Evolutionary conservation across 2,797 vertebrate genomes (phyloP), one percentile per base, ranked within the genome.

Genomic region (Hydrolagus colliei): DNA sequence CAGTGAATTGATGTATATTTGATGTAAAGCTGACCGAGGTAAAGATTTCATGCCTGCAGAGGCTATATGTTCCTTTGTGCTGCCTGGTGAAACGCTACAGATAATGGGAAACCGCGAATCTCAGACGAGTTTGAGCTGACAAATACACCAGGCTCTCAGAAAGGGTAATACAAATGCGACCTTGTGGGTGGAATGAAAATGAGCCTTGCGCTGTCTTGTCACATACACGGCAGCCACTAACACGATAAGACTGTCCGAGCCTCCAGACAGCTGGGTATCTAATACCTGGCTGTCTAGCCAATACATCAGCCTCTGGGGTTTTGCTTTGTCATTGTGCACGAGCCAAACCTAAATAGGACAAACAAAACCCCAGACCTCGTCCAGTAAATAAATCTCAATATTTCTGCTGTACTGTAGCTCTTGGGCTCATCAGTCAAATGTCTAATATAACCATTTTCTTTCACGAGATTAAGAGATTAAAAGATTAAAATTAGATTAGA

Each of bases 171-270:
- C 91, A 92, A 90, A 89, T 75, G 16, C 89, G 88, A 87, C 87
- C 86, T 88, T 91, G 89, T 87, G 73, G 89, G 88, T 87, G 87
- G 93, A 87, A 90, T 93, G 92, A 89, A 89, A 86, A 88, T 90
- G 91, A 91, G 89, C 87, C 77, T 9, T 0, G 61, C 4, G 52
- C 89, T 88, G 89, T 92, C 86, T 86, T 85, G 86, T 88, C 72
- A 9, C 77, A 1, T 87, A 88, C 91, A 91, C 86, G 86, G 88
- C 88, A 91, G 89, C 88, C 91, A 91, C 94, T 94, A 93, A 93
- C 93, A 88, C 93, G 92, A 90, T 93, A 91, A 93, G 90, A 92
- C 94, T 94, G 92, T 93, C 93, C 93, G 92, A 89, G 86, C 91
- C 91, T 93, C 93, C 92, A 94, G 94, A 93, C 90, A 88, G 89